These are phyloP conservation scores for Phortica okadai DNA, from an alignment of 2,888 invertebrate genomes.

Conservation along the genomic window DNA sequence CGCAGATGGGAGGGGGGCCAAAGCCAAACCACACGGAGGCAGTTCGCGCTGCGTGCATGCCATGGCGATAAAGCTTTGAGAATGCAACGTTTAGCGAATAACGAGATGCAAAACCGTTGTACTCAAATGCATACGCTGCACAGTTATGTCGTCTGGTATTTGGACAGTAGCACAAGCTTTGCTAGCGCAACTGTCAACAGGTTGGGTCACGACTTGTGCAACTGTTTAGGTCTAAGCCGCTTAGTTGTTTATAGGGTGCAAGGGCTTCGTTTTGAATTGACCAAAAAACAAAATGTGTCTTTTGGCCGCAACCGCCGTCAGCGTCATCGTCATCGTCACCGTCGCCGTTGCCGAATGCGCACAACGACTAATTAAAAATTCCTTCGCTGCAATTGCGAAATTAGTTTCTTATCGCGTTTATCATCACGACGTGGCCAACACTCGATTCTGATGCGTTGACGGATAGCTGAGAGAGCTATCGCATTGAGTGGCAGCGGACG, in stretches of 20 bases:
- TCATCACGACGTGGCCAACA: conserved; percentile 65
- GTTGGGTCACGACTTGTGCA: neutral
- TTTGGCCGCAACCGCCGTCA: neutral
- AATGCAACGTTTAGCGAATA: conserved; percentile 35
- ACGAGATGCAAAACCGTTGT: conserved; percentile 34
- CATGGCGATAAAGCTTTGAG: conserved; percentile 12
- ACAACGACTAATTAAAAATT: conserved; percentile 68
- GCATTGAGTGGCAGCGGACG: conserved; percentile 26
- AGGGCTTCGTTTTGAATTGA: neutral
- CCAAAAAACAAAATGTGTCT: neutral
- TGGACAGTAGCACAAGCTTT: neutral
- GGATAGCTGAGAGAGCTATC: conserved; percentile 59
- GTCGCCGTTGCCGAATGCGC: conserved; percentile 47
- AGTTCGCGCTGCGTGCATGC: neutral
- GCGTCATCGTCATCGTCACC: conserved; percentile 22
- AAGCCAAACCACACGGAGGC: neutral
- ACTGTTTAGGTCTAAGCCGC: neutral
- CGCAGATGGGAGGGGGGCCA: neutral
- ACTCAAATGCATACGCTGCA: neutral
- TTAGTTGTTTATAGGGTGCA: neutral
- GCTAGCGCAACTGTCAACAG: neutral
- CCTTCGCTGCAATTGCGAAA: conserved; percentile 69
- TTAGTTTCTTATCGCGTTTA: conserved; percentile 73
- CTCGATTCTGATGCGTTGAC: conserved; percentile 69
- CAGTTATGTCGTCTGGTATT: neutral